Evolutionary conservation across 23 tunicate species (phyloP).

Genomic region (Pegea sp.): DNA sequence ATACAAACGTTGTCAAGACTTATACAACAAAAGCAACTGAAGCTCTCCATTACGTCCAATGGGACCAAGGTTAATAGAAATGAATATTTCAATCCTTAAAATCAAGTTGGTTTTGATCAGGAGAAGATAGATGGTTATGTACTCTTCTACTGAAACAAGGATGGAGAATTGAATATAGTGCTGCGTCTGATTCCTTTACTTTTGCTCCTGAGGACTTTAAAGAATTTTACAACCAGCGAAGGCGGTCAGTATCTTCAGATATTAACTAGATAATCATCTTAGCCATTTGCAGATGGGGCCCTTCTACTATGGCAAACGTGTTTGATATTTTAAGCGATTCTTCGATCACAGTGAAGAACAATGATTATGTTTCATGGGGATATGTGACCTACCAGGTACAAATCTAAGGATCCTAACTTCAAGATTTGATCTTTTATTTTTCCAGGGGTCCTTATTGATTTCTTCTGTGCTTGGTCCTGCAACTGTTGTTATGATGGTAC

Average conservation of each 20-base stretch:
- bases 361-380: constrained; percentile 78
- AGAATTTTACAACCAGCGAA: constrained; percentile 94
- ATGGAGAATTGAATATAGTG: constrained; percentile 96
- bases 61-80: constrained; percentile 74
- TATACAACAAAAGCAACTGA: constrained; percentile 73
- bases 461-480: constrained; percentile 87
- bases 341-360: constrained; percentile 60
- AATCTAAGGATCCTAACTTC: background rate
- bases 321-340: constrained; percentile 79
- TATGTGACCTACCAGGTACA: constrained; percentile 80
- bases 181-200: constrained; percentile 91
- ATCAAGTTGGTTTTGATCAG: constrained; percentile 7
- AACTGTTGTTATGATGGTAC: constrained; percentile 68
- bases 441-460: constrained; percentile 18
- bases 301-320: constrained; percentile 98
- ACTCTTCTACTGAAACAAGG: constrained; percentile 82
- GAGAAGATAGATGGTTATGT: constrained; percentile 99
- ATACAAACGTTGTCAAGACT: constrained; percentile 57
- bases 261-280: no score
- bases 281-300: constrained; percentile 95
- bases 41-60: constrained; percentile 77
- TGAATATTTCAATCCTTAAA: background rate
- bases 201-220: constrained; percentile 99
- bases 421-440: background rate
- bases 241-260: constrained; percentile 38